These are phyloP conservation scores for Sisyra terminalis DNA, from an alignment of 2,888 invertebrate species.

Conservation along the genomic window DNA sequence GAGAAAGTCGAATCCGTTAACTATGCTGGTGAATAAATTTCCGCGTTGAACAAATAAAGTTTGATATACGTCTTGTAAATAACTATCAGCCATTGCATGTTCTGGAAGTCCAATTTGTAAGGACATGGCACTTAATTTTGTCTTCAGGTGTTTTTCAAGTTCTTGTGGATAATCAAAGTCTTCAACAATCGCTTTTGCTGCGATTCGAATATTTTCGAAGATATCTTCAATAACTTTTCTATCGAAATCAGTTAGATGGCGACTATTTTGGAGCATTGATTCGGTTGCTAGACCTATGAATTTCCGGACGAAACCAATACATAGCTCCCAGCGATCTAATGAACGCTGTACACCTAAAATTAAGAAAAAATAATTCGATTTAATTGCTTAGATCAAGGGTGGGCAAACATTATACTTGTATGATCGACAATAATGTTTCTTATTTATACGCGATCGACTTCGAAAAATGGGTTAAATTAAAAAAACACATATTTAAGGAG, in stretches of 20 bases:
- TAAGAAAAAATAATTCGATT: not conserved
- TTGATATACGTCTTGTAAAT: slow-evolving; percentile 26
- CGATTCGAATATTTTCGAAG: slow-evolving; percentile 17
- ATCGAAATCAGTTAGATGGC: slow-evolving; percentile 17
- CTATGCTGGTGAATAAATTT: slow-evolving; percentile 33
- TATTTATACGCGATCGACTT: too few relatives aligned
- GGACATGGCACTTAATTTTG: slow-evolving; percentile 26
- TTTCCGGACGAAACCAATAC: slow-evolving; percentile 27
- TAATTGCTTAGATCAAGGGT: not conserved
- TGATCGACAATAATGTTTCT: too few relatives aligned
- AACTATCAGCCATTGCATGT: slow-evolving; percentile 19
- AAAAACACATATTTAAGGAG: too few relatives aligned
- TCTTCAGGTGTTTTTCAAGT: slow-evolving; percentile 19
- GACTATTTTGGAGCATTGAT: slow-evolving; percentile 23
- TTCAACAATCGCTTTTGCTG: slow-evolving; percentile 15
- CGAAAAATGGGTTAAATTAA: too few relatives aligned
- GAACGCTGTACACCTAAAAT: slow-evolving; percentile 18
- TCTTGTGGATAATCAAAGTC: slow-evolving; percentile 15
- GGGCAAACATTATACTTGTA: not conserved
- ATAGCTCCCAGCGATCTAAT: slow-evolving; percentile 32
- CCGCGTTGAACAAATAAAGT: slow-evolving; percentile 28
- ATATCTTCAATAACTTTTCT: slow-evolving; percentile 15
- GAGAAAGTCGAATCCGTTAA: slow-evolving; percentile 28
- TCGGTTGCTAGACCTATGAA: slow-evolving; percentile 32
- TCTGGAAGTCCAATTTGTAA: slow-evolving; percentile 30